A percentile compares a stretch with the other conserved stretches of the same genome.
Conservation (phyloP, 1,140 invertebrate species). For the Panulirus ornatus region DNA sequence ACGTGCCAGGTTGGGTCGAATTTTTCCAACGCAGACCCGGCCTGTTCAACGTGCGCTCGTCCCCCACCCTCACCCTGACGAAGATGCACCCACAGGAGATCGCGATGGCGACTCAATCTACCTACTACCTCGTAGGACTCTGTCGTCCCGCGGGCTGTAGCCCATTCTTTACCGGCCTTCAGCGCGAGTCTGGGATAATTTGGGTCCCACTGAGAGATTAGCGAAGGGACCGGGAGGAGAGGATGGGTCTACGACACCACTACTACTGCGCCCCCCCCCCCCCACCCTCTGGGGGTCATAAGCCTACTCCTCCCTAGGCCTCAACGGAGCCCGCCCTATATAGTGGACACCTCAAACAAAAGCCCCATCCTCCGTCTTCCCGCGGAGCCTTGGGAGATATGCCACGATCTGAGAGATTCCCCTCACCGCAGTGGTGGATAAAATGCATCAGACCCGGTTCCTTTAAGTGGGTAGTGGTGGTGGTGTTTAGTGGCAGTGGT, state of each 20-base stretch:
- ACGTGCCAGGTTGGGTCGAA: too few relatives aligned
- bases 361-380: too few relatives aligned
- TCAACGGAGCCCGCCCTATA: not conserved
- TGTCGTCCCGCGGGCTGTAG: not conserved
- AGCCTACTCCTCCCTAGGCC: not conserved
- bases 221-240: not conserved
- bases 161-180: slow-evolving; percentile 6
- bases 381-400: too few relatives aligned
- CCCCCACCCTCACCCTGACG: too few relatives aligned
- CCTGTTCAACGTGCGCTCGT: too few relatives aligned
- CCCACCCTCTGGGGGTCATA: not conserved
- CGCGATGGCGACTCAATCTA: too few relatives aligned
- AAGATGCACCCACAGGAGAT: too few relatives aligned
- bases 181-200: not conserved
- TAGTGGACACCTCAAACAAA: not conserved
- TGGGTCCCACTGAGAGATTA: slow-evolving; percentile 8
- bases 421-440: too few relatives aligned
- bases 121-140: too few relatives aligned
- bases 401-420: too few relatives aligned
- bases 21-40: too few relatives aligned
- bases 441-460: too few relatives aligned
- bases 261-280: not conserved
- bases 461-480: not conserved
- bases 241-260: not conserved
- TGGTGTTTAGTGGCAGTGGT: not conserved